Evolutionary conservation across 2,888 invertebrate species (phyloP), one percentile per base, ranked within the genome.

Genomic region (Therioaphis trifolii): DNA sequence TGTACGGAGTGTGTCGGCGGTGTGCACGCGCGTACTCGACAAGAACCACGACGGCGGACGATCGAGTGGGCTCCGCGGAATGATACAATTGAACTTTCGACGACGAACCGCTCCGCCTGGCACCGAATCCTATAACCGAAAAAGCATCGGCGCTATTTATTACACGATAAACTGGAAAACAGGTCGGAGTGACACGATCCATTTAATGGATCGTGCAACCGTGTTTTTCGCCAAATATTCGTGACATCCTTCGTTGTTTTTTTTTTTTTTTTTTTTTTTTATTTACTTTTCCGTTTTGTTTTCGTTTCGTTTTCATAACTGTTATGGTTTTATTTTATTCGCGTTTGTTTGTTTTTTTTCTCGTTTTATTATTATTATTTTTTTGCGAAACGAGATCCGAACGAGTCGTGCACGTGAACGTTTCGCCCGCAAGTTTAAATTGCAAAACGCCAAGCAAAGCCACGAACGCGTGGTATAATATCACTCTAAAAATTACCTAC

Each of bases 41-140:
- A 46, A 63, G 9, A 49, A 77, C 29, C 52, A 52, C 49, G 24
- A 52, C 66, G n/a, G n/a, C n/a, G 15, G 66, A 66, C 77, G 77
- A 66, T 78, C 68, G 78, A 78, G 68, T 55, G 77, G 77, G 21
- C 18, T 66, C 49, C 21, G 66, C 77, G 35, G 77, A 49, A 52
- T 77, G 58, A 69, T n/a, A 55, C 71, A 15, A 71, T 80, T 71
- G 79, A 80, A 80, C 79, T 80, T 71, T 46, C 29, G 15, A 46
- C 69, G 46, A 80, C 71, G 79, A 43, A 71, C 58, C 21, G 76
- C 79, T 71, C 79, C 46, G 71, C 79, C 79, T 80, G 79, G 79
- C 71, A 80, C 79, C 71, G 71, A 78, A 78, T 78, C 55, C 78
- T 52, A 68, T 40, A n/a, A 68, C 66, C 77, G n/a, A 77, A n/a